Evolutionary conservation across 2,113 vertebrate species (phyloP), one percentile per base, ranked within the genome.

Genomic region (Ctenomys sociabilis): DNA sequence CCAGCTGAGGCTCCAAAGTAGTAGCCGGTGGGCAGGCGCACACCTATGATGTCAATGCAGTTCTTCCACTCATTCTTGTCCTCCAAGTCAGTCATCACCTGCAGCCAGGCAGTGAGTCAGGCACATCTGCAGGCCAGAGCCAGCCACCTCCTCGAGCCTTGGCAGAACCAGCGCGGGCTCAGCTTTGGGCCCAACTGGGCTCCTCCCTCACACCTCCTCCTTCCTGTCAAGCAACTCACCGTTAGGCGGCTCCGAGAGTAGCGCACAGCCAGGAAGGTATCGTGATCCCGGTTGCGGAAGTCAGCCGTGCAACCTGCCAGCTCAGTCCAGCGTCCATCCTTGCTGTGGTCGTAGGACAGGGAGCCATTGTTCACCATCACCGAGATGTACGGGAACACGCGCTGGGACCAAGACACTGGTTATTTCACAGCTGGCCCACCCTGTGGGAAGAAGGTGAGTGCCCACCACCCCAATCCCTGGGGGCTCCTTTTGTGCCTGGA

Each of bases 351-450:
- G 0, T 99, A 99, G 0, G 97, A 98, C 98, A 99, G 97, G 7
- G 99, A 99, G 95, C 99, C 99, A 7, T 99, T 99, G 98, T 99
- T 99, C 94, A 99, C 99, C 99, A 99, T 99, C 19, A 99, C 99
- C 0, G 99, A 99, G 96, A 99, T 99, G 85, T 99, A 99, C 0
- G 99, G 99, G 98, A 99, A 99, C 64, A 99, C 99, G 0, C 99
- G 99, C 99, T 99, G 98, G 3, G 54, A 89, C 61, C 35, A 85
- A 97, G 61, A 97, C 77, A 88, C 0, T 0, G 11, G 57, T 97
- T 88, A 97, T 32, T 94, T 1, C 32, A 16, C 21, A 24, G 57
- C 43, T 22, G 10, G 75, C 14, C 61, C 43, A 0, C 70, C 75
- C 78, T 30, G 0, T 0, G 6, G 70, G 63, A 73, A 73, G 59